A percentile compares a stretch with the other conserved stretches of the same genome.
Evolutionary conservation across 2,113 vertebrate species (phyloP).

Genomic region (Pelvicachromis taeniatus): DNA sequence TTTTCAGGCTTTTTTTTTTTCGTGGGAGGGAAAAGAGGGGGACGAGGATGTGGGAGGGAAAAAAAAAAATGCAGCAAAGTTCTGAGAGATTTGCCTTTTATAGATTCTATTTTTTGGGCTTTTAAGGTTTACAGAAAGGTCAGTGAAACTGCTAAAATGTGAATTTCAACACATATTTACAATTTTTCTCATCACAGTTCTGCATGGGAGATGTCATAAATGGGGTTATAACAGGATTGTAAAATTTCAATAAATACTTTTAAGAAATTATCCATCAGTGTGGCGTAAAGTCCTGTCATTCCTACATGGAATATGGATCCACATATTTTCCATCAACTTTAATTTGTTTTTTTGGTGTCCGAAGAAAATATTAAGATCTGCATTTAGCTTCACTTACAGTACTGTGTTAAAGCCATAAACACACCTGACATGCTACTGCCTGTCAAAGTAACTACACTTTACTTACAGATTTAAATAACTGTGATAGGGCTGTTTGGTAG

Average conservation of each 20-base stretch:
- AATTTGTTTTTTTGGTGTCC: background rate
- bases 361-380: background rate
- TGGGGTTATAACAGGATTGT: slow-evolving; percentile 72
- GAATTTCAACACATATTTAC: slow-evolving; percentile 66
- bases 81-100: slow-evolving; percentile 64
- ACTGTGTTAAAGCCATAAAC: background rate
- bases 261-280: slow-evolving; percentile 61
- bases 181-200: slow-evolving; percentile 65
- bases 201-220: slow-evolving; percentile 69
- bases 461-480: background rate
- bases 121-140: slow-evolving; percentile 55
- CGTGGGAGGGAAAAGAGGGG: background rate
- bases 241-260: slow-evolving; percentile 82
- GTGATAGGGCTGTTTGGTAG: background rate
- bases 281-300: slow-evolving; percentile 40
- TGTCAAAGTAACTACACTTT: background rate
- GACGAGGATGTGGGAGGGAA: background rate
- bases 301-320: background rate
- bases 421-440: background rate
- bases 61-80: slow-evolving; percentile 28
- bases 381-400: background rate
- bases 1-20: slow-evolving; percentile 20
- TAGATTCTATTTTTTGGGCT: slow-evolving; percentile 67
- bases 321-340: background rate
- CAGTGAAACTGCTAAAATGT: slow-evolving; percentile 63